Evolutionary conservation across 2,113 vertebrate genomes (phyloP), one percentile per base, ranked within the genome.

Genomic region (Agapornis roseicollis): DNA sequence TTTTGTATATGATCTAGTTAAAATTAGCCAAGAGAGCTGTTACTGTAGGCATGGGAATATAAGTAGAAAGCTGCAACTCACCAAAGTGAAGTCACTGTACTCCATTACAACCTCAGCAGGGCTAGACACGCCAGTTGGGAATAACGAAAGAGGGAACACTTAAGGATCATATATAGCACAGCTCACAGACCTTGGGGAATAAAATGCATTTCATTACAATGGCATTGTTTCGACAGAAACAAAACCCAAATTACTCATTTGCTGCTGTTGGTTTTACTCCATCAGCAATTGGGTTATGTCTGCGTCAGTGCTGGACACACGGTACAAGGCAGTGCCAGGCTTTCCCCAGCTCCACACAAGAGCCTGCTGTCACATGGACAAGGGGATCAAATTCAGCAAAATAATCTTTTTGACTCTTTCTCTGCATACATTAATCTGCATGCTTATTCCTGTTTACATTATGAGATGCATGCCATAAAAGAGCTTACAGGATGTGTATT

Each of bases 361-460:
- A 84, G 72, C 55, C 92, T 78, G 55, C 85, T 86, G 58, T 16
- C 55, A 28, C 56, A 79, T 11, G 56, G 44, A 69, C 25, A 35
- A 61, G 60, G 12, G 58, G 52, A 41, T 25, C 22, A 87, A 70
- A 73, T 17, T 41, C 70, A 89, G 71, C 76, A 87, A 49, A 95
- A 49, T 8, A 72, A 15, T 58, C 52, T 72, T 91, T 91, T 94
- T 23, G 80, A 6, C 15, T 89, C 70, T 41, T 47, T 92, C 65
- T 77, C 65, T 73, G 65, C 86, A 84, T 89, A 85, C 3, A 2
- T 87, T 92, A 87, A 92, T 76, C 80, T 80, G 60, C 1, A 1
- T 69, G 66, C 73, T 92, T 92, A 94, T 89, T 94, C 94, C 93
- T 94, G 95, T 94, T 95, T 94, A 95, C 70, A 69, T 80, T 89